These are phyloP conservation scores for Drosophila yooni DNA, from an alignment of 2,888 invertebrate genomes.

Conservation along the genomic window DNA sequence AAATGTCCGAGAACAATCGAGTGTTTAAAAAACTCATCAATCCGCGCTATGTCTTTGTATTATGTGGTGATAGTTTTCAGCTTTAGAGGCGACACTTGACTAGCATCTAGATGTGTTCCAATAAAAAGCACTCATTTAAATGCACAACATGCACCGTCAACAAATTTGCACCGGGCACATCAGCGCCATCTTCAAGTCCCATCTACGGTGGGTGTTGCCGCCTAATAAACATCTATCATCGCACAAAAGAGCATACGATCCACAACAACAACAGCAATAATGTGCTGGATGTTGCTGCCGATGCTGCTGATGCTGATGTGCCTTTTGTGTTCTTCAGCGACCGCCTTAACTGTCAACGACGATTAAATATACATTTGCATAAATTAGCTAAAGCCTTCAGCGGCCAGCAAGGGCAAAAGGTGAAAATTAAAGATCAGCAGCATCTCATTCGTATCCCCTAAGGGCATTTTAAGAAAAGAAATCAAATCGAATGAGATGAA, in stretches of 20 bases:
- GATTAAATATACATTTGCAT: conserved; percentile 82
- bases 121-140: conserved; percentile 44
- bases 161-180: conserved; percentile 73
- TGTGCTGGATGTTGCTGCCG: conserved; percentile 30
- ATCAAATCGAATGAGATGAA: conserved; percentile 60
- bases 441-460: conserved; percentile 39
- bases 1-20: background rate
- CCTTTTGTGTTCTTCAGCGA: conserved; percentile 53
- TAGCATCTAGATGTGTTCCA: conserved; percentile 11
- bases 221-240: conserved; percentile 79
- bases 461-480: conserved; percentile 61
- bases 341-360: conserved; percentile 81
- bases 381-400: conserved; percentile 72
- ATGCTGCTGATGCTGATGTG: conserved; percentile 36
- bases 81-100: conserved; percentile 1
- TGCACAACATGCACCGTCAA: conserved; percentile 75
- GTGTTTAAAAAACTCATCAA: background rate
- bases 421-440: conserved; percentile 72
- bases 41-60: background rate
- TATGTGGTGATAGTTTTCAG: background rate
- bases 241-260: conserved; percentile 69
- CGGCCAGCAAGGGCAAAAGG: conserved; percentile 57
- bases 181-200: conserved; percentile 63
- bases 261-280: conserved; percentile 26
- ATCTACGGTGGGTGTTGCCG: conserved; percentile 77